These are phyloP conservation scores for Sylvicola cinctus DNA, from an alignment of 2,888 invertebrate species.

Conservation along the genomic window DNA sequence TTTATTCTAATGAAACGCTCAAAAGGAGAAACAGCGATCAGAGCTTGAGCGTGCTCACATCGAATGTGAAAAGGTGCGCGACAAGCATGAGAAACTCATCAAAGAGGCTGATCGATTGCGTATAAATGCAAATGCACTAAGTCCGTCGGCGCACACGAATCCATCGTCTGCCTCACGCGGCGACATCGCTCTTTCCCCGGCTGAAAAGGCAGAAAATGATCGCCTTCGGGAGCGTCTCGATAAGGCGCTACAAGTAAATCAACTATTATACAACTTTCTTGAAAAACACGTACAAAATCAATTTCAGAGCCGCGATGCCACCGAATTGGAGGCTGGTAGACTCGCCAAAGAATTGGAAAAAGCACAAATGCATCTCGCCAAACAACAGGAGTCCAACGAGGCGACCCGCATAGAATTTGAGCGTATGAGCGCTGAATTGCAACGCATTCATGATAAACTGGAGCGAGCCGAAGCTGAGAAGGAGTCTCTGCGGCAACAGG, in stretches of 20 bases:
- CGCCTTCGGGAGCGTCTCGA: conserved; percentile 69
- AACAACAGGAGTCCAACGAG: conserved; percentile 67
- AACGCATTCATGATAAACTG: conserved; percentile 59
- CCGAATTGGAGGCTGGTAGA: conserved; percentile 67
- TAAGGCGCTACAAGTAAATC: conserved; percentile 49
- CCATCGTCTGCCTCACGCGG: conserved; percentile 8
- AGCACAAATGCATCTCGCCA: conserved; percentile 61
- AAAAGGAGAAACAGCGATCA: conserved; percentile 47
- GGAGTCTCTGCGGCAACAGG: conserved; percentile 54
- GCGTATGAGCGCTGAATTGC: conserved; percentile 59
- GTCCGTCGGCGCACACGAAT: conserved; percentile 29
- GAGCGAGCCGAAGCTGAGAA: conserved; percentile 58
- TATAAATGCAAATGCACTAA: conserved; percentile 24
- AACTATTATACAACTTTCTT: conserved; percentile 5
- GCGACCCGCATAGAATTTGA: conserved; percentile 69
- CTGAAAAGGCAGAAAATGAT: conserved; percentile 60
- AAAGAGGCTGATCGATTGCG: conserved; percentile 39
- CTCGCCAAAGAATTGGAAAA: conserved; percentile 72
- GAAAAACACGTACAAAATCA: conserved; percentile 9
- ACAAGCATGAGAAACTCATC: conserved; percentile 62
- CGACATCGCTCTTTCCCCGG: conserved; percentile 26
- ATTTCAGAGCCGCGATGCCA: conserved; percentile 41
- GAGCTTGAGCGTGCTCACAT: conserved; percentile 71
- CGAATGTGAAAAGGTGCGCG: conserved; percentile 73
- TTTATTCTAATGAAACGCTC: background rate